A percentile compares a stretch with the other conserved stretches of the same genome.
These are phyloP conservation scores for Drosophila ananassae DNA, from an alignment of 1,140 invertebrate species.

Conservation along the genomic window DNA sequence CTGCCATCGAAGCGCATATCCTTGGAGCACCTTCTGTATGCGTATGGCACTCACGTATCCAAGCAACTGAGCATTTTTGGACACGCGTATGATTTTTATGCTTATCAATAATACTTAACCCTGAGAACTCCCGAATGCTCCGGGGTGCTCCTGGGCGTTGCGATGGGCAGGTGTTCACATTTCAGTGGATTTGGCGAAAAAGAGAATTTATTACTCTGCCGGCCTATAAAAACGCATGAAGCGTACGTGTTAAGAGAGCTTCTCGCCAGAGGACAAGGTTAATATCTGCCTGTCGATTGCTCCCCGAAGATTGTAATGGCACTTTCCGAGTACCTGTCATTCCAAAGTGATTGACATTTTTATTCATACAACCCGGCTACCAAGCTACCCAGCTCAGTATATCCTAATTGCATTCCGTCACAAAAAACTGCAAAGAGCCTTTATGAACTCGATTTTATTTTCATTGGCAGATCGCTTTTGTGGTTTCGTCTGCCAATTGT, in stretches of 20 bases:
- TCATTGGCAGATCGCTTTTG: constrained; percentile 25
- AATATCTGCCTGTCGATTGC: constrained; percentile 20
- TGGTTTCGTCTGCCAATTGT: constrained; percentile 36
- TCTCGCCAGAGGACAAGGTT: constrained; percentile 16
- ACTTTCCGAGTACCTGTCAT: background rate
- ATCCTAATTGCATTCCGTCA: constrained; percentile 58
- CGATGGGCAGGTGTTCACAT: constrained; percentile 65
- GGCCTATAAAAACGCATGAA: constrained; percentile 70
- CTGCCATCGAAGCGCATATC: constrained; percentile 30
- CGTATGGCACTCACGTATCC: constrained; percentile 66
- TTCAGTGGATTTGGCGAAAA: constrained; percentile 61
- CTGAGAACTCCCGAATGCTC: background rate
- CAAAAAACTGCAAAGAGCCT: constrained; percentile 33
- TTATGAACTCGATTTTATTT: constrained; percentile 10
- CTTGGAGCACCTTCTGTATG: constrained; percentile 28
- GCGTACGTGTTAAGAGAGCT: constrained; percentile 51
- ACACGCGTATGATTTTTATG: constrained; percentile 76
- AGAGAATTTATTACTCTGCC: constrained; percentile 51
- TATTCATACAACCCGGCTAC: constrained; percentile 13
- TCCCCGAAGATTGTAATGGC: background rate
- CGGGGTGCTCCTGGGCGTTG: background rate
- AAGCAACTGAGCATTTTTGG: constrained; percentile 58
- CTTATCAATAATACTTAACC: constrained; percentile 72
- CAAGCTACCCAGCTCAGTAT: background rate
- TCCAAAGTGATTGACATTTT: constrained; percentile 43